Conservation (phyloP, 2,113 vertebrate species). For the Sialia sialis region DNA sequence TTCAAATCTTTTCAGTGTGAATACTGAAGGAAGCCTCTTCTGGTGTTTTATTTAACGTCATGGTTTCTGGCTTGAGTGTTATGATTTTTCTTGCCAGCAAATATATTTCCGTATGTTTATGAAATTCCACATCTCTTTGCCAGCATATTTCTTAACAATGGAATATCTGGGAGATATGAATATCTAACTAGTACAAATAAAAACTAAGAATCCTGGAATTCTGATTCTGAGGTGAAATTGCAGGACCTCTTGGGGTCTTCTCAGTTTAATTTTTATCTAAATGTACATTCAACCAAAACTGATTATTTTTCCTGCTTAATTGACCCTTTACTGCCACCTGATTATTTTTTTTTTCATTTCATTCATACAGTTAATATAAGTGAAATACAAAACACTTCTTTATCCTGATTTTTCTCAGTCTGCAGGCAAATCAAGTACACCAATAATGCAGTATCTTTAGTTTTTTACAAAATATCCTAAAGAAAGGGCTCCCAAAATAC, state of each 20-base stretch:
- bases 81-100: slow-evolving; percentile 46
- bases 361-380: background rate
- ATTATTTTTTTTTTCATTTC: background rate
- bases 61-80: slow-evolving; percentile 36
- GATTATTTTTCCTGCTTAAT: background rate
- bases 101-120: slow-evolving; percentile 27
- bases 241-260: background rate
- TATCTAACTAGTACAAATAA: background rate
- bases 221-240: background rate
- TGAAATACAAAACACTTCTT: background rate
- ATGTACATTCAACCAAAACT: background rate
- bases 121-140: slow-evolving; percentile 23
- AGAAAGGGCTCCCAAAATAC: background rate
- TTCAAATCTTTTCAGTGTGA: background rate
- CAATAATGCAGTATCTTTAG: slow-evolving; percentile 60
- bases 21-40: background rate
- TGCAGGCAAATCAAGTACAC: background rate
- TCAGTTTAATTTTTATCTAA: background rate
- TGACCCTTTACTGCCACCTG: background rate
- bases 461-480: background rate
- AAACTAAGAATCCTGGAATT: background rate
- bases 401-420: background rate
- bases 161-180: slow-evolving; percentile 26
- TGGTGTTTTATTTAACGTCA: background rate
- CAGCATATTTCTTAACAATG: slow-evolving; percentile 48